Percentiles rank a stretch among this genome's conserved stretches.
Evolutionary conservation across 2,888 invertebrate genomes (phyloP).

Genomic region (Philhelius pedissequus): DNA sequence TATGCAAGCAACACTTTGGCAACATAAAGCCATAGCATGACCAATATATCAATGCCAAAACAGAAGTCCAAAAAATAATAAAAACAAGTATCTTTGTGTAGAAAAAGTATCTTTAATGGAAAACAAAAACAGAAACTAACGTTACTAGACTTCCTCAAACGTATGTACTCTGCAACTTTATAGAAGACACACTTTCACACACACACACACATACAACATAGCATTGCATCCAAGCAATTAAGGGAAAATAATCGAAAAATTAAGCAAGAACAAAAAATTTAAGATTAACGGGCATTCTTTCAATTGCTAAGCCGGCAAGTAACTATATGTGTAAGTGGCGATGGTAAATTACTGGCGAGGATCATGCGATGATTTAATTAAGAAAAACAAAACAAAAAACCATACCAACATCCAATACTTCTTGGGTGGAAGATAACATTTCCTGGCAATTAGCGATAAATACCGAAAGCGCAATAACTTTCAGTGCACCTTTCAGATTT

Average conservation of each 20-base stretch:
- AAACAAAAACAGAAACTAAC: background rate
- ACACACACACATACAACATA: background rate
- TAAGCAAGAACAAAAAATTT: slow-evolving; percentile 19
- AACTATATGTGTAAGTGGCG: background rate
- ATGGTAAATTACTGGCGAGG: slow-evolving; percentile 34
- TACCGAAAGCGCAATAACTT: slow-evolving; percentile 31
- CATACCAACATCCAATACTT: background rate
- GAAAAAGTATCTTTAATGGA: slow-evolving; percentile 48
- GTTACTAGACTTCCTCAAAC: slow-evolving; percentile 29
- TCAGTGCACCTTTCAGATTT: slow-evolving; percentile 30
- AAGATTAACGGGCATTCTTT: slow-evolving; percentile 58
- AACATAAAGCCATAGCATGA: slow-evolving; percentile 63
- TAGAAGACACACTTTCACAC: background rate
- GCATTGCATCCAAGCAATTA: slow-evolving; percentile 59
- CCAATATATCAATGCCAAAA: slow-evolving; percentile 67
- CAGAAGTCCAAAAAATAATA: slow-evolving; percentile 27
- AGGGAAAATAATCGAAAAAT: slow-evolving; percentile 42
- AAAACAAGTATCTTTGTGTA: background rate
- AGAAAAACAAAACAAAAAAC: slow-evolving; percentile 7
- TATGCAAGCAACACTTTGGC: slow-evolving; percentile 35
- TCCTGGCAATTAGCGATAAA: slow-evolving; percentile 65
- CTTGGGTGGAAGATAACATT: slow-evolving; percentile 38
- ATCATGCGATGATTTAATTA: slow-evolving; percentile 63
- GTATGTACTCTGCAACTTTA: background rate
- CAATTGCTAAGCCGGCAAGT: background rate